These are phyloP conservation scores for Mormyrops attenuatus DNA, from an alignment of 2,797 vertebrate species.

Conservation along the genomic window DNA sequence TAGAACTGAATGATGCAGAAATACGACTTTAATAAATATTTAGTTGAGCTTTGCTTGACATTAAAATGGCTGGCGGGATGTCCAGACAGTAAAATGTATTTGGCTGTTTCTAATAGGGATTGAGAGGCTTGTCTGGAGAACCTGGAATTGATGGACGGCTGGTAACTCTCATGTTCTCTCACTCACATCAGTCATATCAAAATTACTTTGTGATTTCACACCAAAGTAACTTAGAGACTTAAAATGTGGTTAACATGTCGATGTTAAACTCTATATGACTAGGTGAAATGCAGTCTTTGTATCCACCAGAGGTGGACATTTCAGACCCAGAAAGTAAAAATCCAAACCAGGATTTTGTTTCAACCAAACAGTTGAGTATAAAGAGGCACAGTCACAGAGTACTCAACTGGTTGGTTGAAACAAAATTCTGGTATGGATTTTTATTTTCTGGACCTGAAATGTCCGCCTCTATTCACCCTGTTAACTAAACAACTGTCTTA, in stretches of 20 bases:
- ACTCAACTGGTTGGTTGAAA: not conserved
- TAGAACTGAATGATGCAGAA: not conserved
- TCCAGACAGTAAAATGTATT: not conserved
- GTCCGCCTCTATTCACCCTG: not conserved
- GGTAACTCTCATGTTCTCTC: conserved; percentile 41
- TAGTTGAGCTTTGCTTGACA: not conserved
- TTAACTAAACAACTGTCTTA: not conserved
- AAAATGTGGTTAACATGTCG: not conserved
- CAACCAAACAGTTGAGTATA: not conserved
- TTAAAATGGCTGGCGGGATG: not conserved
- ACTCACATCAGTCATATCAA: not conserved
- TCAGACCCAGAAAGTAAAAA: not conserved
- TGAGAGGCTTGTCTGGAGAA: conserved; percentile 46
- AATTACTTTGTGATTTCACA: not conserved
- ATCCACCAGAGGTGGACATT: not conserved
- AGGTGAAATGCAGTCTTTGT: not conserved
- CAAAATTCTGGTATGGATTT: not conserved
- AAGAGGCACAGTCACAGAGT: not conserved
- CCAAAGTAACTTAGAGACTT: not conserved
- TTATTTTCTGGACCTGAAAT: not conserved
- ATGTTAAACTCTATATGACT: not conserved
- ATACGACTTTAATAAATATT: not conserved
- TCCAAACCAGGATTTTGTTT: not conserved
- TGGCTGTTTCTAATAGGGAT: conserved; percentile 51
- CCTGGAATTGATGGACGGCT: conserved; percentile 43